Base-by-base conservation (phyloP, 2,113 vertebrate genomes). In the Columbina picui region DNA sequence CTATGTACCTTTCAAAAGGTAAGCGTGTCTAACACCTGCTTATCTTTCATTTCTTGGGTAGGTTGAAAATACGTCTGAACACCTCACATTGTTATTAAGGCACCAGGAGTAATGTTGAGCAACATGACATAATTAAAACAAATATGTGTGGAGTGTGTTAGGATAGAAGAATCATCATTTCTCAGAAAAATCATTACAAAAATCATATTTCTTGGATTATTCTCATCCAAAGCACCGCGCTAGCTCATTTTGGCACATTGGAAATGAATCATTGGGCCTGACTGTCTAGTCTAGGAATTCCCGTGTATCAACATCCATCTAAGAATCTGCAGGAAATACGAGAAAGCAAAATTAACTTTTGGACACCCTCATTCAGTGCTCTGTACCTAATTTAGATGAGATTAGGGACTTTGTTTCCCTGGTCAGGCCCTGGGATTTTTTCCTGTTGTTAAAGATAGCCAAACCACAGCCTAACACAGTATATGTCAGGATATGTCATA, bases 181-280 rank as follows among this genome's bases (percentile, higher is more conserved):
- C 92, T 97, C 82, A 22, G 41, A 92, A 97, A 95, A 55, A 65
- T 16, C 78, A 77, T 91, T 70, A 8, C 71, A 94, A 70, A 68
- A 94, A 69, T 41, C 61, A 49, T 39, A 94, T 97, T 98, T 97
- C 78, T 52, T 94, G 80, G 52, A 83, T 60, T 74, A 83, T 53
- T 97, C 92, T 96, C 67, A 88, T 93, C 87, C 94, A 65, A 68
- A 89, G 78, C 29, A 50, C 41, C 32, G 14, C 12, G 49, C 61
- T 89, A 56, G 74, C 93, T 97, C 87, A 38, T 95, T 93, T 60
- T 84, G 86, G 87, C 90, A 71, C 53, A 13, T 36, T 90, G 76
- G 86, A 95, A 96, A 97, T 96, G 87, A 97, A 94, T 97, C 80
- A 80, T 27, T 92, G 30, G 45, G 73, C 93, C 84, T 27, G 25